Base-by-base conservation (phyloP, 2,797 vertebrate species). In the Sciurus carolinensis region DNA sequence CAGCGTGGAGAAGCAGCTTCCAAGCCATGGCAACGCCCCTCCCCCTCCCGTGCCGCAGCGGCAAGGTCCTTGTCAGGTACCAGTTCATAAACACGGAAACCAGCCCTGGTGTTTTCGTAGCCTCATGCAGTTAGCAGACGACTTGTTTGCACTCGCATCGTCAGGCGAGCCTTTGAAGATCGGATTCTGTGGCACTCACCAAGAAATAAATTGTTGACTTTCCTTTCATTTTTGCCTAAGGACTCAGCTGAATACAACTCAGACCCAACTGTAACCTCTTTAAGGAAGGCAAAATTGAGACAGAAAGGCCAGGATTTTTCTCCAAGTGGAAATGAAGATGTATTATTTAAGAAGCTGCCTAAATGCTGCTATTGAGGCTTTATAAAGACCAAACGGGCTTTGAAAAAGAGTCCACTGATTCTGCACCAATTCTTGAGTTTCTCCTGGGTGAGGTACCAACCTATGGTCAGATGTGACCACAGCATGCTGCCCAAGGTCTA, bases 191-290 rank as follows among this genome's bases (percentile, higher is more conserved):
- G 87, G 76, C 66, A 30, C 83, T 86, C 39, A 22, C 20, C 13
- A 7, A 89, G 67, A 77, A 84, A 87, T 42, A 79, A 42, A 75
- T 42, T 36, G 67, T 22, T 24, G 87, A 83, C 62, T 57, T 30
- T 42, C 92, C 67, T 87, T 79, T 75, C 50, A 15, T 57, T 59
- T 87, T 71, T 92, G 94, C 95, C 85, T 71, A 15, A 90, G 84
- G 86, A 96, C 69, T 24, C 15, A 0, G 39, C 82, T 42, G 1
- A 72, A 57, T 39, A 30, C 39, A 5, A 87, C 81, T 79, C 4
- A 84, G 33, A 69, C 12, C 71, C 39, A 24, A 71, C 57, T 3
- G 20, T 79, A 66, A 97, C 33, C 50, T 94, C 77, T 82, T 73
- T 59, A 94, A 73, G 64, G 73, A 82, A 71, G 81, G 80, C 52